phyloP scores from a whole-genome alignment of 2,888 invertebrate genomes.

The Plutella xylostella region DNA sequence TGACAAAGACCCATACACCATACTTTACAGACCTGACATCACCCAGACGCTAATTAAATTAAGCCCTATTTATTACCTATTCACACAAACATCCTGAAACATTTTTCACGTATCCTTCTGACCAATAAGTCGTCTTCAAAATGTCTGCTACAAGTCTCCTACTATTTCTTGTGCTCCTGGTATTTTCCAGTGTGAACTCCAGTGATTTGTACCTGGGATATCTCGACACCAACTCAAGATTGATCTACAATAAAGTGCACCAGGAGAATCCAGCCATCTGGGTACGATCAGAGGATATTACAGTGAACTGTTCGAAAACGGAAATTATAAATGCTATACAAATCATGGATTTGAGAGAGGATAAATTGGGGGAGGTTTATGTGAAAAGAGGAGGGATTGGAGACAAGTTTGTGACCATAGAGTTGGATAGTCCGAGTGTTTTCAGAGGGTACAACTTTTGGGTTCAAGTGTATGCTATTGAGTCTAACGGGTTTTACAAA shows the following conservation, averaged over 20 bases:
- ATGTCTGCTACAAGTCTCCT: not conserved
- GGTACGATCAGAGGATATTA: conserved; percentile 14
- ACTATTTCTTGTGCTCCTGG: not conserved
- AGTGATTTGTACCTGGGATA: conserved; percentile 28
- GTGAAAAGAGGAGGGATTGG: conserved; percentile 47
- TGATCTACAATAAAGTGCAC: conserved; percentile 47
- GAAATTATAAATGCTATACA: conserved; percentile 48
- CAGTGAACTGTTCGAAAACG: conserved; percentile 22
- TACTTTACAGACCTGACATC: too few relatives aligned
- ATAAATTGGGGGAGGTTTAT: conserved; percentile 43
- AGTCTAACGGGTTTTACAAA: conserved; percentile 17
- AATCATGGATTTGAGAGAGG: conserved; percentile 37
- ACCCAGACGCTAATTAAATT: too few relatives aligned
- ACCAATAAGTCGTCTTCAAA: not conserved
- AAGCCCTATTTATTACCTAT: too few relatives aligned
- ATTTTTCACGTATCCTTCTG: too few relatives aligned
- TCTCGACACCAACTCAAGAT: conserved; percentile 36
- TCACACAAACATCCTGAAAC: too few relatives aligned
- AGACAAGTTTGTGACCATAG: conserved; percentile 37
- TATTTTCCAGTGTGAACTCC: not conserved
- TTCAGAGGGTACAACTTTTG: conserved; percentile 48
- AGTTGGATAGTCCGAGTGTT: conserved; percentile 40
- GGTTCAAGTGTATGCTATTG: conserved; percentile 44
- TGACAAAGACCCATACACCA: too few relatives aligned
- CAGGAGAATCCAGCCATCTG: conserved; percentile 45